phyloP scores from a whole-genome alignment of 1,140 invertebrate genomes.

The Scaptomyza montana region DNA sequence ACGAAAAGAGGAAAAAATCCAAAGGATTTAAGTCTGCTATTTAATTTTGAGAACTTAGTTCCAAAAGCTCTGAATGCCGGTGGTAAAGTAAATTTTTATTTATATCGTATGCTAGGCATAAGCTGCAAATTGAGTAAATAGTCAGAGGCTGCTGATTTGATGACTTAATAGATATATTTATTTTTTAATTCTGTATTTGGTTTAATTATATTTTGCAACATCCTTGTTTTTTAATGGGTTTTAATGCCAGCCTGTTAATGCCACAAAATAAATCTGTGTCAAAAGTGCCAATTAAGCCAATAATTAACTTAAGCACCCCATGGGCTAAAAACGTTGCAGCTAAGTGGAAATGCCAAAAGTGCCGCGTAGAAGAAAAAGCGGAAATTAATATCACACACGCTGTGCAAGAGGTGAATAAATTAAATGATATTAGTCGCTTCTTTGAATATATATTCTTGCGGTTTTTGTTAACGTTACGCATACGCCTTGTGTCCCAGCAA shows the following conservation, averaged over 20 bases:
- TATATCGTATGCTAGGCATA: neutral
- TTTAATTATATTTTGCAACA: slow-evolving; percentile 13
- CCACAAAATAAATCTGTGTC: slow-evolving; percentile 6
- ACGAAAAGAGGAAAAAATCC: slow-evolving; percentile 39
- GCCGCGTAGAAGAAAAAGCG: slow-evolving; percentile 31
- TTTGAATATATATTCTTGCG: slow-evolving; percentile 43
- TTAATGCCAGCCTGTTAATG: neutral
- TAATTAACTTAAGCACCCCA: slow-evolving; percentile 59
- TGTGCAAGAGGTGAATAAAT: slow-evolving; percentile 56
- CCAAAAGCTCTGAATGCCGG: slow-evolving; percentile 19
- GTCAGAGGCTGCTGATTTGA: neutral
- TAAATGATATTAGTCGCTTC: slow-evolving; percentile 66
- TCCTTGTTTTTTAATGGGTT: slow-evolving; percentile 1
- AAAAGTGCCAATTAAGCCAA: slow-evolving; percentile 37
- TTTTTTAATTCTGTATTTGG: neutral
- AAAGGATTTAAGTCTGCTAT: slow-evolving; percentile 9
- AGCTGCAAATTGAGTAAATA: neutral
- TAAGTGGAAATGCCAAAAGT: slow-evolving; percentile 13
- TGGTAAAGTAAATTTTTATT: slow-evolving; percentile 19
- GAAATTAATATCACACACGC: slow-evolving; percentile 57
- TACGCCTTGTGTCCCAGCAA: slow-evolving; percentile 41
- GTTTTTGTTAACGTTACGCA: slow-evolving; percentile 38
- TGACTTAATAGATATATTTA: neutral
- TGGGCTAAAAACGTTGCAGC: slow-evolving; percentile 33
- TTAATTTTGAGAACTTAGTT: slow-evolving; percentile 8